A percentile compares a stretch with the other conserved stretches of the same genome.
These are phyloP conservation scores for Lamellibrachia luymesi DNA, from an alignment of 1,140 invertebrate species.

Conservation along the genomic window DNA sequence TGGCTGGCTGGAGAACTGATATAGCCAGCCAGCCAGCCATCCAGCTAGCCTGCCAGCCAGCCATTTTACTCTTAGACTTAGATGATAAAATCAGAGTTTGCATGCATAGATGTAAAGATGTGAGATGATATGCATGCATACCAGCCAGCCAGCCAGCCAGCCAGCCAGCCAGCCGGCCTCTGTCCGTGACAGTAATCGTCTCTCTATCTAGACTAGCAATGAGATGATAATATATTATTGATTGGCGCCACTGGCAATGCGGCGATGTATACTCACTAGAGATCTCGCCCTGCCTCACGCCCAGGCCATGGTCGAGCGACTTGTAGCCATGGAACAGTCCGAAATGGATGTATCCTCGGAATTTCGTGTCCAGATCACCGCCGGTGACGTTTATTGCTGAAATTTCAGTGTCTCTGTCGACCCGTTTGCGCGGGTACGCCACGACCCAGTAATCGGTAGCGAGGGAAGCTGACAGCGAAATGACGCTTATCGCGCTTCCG, in stretches of 20 bases:
- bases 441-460: slow-evolving; percentile 17
- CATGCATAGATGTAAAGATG: too few species aligned
- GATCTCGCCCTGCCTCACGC: not conserved
- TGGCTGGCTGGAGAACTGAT: too few species aligned
- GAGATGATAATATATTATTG: not conserved
- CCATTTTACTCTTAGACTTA: too few species aligned
- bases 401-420: not conserved
- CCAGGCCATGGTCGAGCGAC: slow-evolving; percentile 9
- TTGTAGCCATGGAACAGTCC: slow-evolving; percentile 19
- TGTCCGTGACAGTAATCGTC: not conserved
- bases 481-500: not conserved
- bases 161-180: too few species aligned
- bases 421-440: not conserved
- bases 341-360: slow-evolving; percentile 18
- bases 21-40: too few species aligned
- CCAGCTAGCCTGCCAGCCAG: too few species aligned
- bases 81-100: too few species aligned
- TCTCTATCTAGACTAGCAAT: not conserved
- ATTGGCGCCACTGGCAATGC: not conserved
- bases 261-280: slow-evolving; percentile 6
- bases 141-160: too few species aligned
- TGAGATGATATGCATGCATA: too few species aligned
- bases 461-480: slow-evolving; percentile 10
- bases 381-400: slow-evolving; percentile 13
- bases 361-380: slow-evolving; percentile 13